Percentiles rank a stretch among this genome's conserved stretches.
Conservation (phyloP, 2,113 vertebrate species). For the Actinemys pallida region DNA sequence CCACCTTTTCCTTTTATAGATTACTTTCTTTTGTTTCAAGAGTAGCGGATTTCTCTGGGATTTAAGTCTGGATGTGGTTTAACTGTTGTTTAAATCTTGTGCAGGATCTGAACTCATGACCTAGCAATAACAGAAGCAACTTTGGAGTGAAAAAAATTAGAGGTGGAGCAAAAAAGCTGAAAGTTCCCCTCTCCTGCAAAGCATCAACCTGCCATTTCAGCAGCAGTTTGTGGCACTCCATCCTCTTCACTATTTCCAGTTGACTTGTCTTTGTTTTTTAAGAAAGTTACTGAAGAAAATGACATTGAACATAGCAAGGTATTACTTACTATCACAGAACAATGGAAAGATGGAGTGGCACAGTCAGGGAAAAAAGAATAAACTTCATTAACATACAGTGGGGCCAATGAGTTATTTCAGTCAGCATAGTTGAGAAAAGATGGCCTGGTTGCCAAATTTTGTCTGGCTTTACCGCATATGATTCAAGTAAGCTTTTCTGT, state of each 20-base stretch:
- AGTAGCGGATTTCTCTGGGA: neutral
- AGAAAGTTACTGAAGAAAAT: rapidly evolving
- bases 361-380: neutral
- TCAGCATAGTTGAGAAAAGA: neutral
- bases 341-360: neutral
- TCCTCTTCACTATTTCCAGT: neutral
- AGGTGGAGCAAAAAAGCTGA: neutral
- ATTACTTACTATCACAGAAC: neutral
- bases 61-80: neutral
- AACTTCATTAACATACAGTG: neutral
- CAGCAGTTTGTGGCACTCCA: neutral
- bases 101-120: neutral
- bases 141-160: neutral
- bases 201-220: neutral
- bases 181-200: neutral
- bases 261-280: neutral
- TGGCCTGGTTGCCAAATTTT: neutral
- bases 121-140: neutral
- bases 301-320: neutral
- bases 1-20: neutral
- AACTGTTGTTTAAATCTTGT: neutral
- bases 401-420: neutral
- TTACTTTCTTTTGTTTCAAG: neutral
- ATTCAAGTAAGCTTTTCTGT: neutral
- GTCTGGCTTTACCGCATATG: neutral